phyloP scores from a whole-genome alignment of 1,140 invertebrate genomes.

The Neomicropteryx cornuta region DNA sequence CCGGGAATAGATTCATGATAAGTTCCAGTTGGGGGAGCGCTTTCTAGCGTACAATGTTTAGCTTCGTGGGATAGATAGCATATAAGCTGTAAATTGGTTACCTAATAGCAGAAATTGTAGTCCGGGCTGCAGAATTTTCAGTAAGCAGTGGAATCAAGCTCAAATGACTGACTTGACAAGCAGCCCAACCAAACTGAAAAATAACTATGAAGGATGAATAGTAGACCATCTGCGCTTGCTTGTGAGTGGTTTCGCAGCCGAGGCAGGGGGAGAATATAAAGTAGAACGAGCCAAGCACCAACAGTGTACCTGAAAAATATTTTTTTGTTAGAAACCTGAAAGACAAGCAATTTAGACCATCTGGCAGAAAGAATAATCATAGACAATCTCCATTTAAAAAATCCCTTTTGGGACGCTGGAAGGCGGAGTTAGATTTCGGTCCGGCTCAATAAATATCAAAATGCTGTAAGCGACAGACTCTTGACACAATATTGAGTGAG shows the following conservation, averaged over 20 bases:
- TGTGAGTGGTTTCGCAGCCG: conserved; percentile 50
- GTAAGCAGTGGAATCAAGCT: conserved; percentile 68
- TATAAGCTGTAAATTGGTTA: no score
- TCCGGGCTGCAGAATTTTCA: conserved; percentile 64
- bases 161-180: conserved; percentile 90
- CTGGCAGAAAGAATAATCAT: no score
- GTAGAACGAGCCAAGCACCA: conserved; percentile 72
- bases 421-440: no score
- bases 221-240: conserved; percentile 74
- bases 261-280: conserved; percentile 84
- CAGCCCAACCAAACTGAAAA: conserved; percentile 95
- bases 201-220: conserved; percentile 83
- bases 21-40: background rate
- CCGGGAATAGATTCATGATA: no score
- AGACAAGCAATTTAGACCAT: no score
- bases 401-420: no score
- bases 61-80: no score
- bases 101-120: conserved; percentile 80
- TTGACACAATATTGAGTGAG: no score
- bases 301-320: conserved; percentile 58
- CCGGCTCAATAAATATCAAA: no score
- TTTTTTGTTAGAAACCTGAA: no score
- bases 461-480: no score
- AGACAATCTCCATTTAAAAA: no score
- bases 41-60: background rate